These are phyloP conservation scores for Pristionchus fissidentatus DNA, from an alignment of 2,888 invertebrate genomes.

Conservation along the genomic window DNA sequence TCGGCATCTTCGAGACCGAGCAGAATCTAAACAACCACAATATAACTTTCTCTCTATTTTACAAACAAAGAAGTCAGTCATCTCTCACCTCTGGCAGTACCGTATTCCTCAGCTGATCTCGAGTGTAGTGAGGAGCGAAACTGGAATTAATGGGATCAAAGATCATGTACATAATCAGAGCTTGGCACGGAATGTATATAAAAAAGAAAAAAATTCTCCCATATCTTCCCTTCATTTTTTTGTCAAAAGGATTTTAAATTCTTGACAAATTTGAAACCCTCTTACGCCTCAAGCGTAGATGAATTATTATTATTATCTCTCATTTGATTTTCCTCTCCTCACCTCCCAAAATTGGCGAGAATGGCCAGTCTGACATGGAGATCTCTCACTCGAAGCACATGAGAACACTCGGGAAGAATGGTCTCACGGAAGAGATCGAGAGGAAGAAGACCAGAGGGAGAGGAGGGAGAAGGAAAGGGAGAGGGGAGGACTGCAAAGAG, in stretches of 20 bases:
- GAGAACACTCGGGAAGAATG: conserved; percentile 40
- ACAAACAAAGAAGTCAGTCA: not conserved
- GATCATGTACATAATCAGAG: not conserved
- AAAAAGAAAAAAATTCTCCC: too few species aligned
- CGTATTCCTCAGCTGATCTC: not conserved
- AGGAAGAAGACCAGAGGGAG: conserved; percentile 38
- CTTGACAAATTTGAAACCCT: not conserved
- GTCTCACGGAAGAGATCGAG: conserved; percentile 26
- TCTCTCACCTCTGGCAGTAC: conserved; percentile 14
- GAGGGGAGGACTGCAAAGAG: conserved; percentile 9
- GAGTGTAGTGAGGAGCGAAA: conserved; percentile 27
- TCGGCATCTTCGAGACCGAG: conserved; percentile 38
- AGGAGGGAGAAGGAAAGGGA: not conserved
- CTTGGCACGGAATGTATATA: too few species aligned
- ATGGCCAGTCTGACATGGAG: conserved; percentile 29
- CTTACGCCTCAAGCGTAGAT: not conserved
- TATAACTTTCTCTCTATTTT: not conserved
- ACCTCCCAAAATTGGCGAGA: conserved; percentile 27
- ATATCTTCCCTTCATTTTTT: not conserved
- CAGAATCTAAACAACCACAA: conserved; percentile 16
- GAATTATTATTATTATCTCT: not conserved
- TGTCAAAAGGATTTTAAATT: too few species aligned
- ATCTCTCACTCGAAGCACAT: conserved; percentile 43
- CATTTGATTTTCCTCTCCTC: not conserved
- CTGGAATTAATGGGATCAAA: not conserved